A percentile compares a stretch with the other conserved stretches of the same genome.
phyloP scores from a whole-genome alignment of 2,797 vertebrate species.

The Atherinosoma microstoma region DNA sequence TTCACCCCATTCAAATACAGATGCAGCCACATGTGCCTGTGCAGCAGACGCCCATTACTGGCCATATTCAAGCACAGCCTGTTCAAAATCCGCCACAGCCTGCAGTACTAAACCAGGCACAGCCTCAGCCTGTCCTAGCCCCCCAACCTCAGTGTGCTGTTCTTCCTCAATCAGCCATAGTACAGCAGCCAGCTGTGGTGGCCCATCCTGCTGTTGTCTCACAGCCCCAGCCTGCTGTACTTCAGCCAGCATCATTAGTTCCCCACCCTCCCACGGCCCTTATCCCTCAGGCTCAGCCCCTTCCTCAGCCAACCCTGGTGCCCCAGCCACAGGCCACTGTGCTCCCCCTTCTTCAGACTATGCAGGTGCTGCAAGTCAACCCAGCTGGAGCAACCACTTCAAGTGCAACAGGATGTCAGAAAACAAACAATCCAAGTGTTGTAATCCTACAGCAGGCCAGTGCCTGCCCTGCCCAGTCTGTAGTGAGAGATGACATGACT shows the following conservation, averaged over 20 bases:
- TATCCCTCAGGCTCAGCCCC: constrained; percentile 76
- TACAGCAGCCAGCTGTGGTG: constrained; percentile 73
- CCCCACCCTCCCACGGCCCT: constrained; percentile 77
- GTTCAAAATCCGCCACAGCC: constrained; percentile 69
- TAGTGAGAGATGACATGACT: constrained; percentile 89
- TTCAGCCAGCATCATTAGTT: constrained; percentile 73
- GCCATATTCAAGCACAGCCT: constrained; percentile 75
- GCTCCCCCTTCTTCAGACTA: constrained; percentile 92
- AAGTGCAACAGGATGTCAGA: constrained; percentile 83
- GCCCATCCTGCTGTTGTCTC: constrained; percentile 71
- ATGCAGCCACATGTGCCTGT: constrained; percentile 77
- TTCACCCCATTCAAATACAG: constrained; percentile 85
- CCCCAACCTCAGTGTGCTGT: constrained; percentile 74
- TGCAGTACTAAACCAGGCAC: constrained; percentile 66
- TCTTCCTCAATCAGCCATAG: constrained; percentile 74
- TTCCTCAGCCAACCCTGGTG: constrained; percentile 69
- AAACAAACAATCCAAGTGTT: constrained; percentile 90
- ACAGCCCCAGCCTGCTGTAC: constrained; percentile 74
- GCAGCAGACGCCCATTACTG: constrained; percentile 75
- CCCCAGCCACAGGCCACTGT: constrained; percentile 86
- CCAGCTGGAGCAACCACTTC: constrained; percentile 81
- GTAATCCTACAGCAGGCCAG: constrained; percentile 95
- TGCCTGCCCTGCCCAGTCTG: constrained; percentile 84
- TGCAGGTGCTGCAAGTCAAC: constrained; percentile 97
- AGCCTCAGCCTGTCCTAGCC: constrained; percentile 62